Evolutionary conservation across 1,140 invertebrate species (phyloP).

Genomic region (Bombus waltoni): DNA sequence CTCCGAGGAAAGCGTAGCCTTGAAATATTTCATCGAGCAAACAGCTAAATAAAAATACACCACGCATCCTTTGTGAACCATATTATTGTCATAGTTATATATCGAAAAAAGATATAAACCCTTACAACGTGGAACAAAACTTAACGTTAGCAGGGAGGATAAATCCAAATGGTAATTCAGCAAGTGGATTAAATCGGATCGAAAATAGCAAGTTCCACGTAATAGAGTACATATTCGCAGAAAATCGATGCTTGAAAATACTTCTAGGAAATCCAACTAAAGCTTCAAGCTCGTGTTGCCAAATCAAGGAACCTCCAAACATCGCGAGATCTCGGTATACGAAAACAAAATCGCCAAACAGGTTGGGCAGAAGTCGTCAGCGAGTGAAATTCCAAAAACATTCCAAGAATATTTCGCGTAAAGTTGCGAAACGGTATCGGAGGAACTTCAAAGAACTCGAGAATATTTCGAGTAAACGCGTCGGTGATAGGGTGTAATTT

Average conservation of each 20-base stretch:
- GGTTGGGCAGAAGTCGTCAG: too few relatives aligned
- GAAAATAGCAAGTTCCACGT: neutral
- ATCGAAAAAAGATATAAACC: neutral
- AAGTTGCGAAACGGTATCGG: neutral
- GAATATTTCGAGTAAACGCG: neutral
- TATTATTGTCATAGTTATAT: too few relatives aligned
- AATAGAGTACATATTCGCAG: neutral
- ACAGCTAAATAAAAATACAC: neutral
- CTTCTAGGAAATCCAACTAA: neutral
- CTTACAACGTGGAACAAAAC: neutral
- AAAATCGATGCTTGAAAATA: conserved; percentile 3
- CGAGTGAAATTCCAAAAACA: neutral
- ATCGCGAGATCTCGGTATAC: neutral
- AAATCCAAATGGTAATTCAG: neutral
- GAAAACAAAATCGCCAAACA: neutral
- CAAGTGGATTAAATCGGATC: neutral
- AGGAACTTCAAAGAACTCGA: neutral
- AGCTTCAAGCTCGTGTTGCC: too few relatives aligned
- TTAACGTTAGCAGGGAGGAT: neutral
- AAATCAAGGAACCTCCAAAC: neutral
- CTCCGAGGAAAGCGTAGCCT: neutral
- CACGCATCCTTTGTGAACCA: too few relatives aligned
- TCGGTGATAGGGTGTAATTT: neutral
- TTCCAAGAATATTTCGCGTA: neutral
- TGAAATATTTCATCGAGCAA: neutral